Evolutionary conservation across 2,113 vertebrate species (phyloP).

Genomic region (Bothrops jararaca): DNA sequence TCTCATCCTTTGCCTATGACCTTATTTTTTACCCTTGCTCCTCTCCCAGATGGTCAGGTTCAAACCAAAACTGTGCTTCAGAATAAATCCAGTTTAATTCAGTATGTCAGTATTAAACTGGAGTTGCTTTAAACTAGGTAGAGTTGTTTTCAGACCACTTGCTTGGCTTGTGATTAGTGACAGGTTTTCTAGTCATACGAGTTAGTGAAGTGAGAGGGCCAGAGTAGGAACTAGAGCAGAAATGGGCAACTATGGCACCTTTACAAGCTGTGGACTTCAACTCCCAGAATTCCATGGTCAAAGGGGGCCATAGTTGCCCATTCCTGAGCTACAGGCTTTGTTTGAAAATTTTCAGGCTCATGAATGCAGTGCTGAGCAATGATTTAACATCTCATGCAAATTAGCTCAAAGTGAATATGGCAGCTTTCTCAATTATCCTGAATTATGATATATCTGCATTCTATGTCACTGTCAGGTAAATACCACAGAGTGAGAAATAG

Average conservation of each 20-base stretch:
- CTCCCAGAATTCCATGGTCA: background rate
- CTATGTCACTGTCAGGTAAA: background rate
- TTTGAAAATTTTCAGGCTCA: background rate
- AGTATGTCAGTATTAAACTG: background rate
- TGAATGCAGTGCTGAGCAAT: background rate
- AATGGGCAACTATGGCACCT: background rate
- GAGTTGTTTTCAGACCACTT: background rate
- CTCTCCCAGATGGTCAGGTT: background rate
- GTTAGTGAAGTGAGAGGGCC: background rate
- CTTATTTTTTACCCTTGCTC: background rate
- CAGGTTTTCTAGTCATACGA: background rate
- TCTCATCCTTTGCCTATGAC: background rate
- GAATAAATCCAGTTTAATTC: background rate
- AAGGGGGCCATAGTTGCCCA: background rate
- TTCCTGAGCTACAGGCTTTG: background rate
- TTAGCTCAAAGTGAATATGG: background rate
- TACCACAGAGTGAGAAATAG: too few species aligned
- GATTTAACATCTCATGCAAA: background rate
- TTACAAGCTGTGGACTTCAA: too few species aligned
- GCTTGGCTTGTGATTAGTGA: background rate
- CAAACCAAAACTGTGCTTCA: background rate
- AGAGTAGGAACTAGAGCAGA: background rate
- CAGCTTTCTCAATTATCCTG: background rate
- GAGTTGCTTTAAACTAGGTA: background rate
- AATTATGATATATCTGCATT: background rate